These are phyloP conservation scores for Thripadectes ignobilis DNA, from an alignment of 2,797 vertebrate species.

Conservation along the genomic window DNA sequence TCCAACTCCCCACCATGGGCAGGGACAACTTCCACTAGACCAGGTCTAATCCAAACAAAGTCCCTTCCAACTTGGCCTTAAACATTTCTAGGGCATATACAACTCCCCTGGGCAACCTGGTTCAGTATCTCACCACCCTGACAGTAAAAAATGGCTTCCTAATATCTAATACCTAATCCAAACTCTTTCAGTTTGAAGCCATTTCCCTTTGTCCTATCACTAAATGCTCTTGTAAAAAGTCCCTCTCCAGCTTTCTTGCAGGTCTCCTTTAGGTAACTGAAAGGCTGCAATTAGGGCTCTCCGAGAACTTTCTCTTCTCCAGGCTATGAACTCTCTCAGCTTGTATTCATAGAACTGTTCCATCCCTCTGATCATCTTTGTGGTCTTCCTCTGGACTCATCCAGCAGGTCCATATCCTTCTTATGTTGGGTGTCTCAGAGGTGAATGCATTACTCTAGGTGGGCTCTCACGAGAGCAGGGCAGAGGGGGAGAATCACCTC, in stretches of 20 bases:
- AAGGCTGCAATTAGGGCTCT: neutral
- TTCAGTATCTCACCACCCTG: neutral
- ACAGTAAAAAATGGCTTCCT: neutral
- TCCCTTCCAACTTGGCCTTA: neutral
- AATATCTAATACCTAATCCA: neutral
- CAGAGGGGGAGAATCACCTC: neutral
- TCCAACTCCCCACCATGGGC: neutral
- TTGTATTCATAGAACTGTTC: neutral
- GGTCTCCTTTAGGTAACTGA: neutral
- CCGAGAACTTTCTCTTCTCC: neutral
- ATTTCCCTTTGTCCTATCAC: neutral
- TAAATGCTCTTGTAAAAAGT: neutral
- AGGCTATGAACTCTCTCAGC: neutral
- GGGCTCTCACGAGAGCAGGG: neutral
- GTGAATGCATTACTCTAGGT: accelerated
- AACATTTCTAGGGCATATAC: neutral
- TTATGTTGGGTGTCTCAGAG: neutral
- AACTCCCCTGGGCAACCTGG: neutral
- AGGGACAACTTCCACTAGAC: neutral
- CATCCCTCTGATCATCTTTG: neutral
- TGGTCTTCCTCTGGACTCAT: neutral
- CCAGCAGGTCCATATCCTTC: neutral
- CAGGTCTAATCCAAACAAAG: neutral
- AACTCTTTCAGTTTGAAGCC: neutral
- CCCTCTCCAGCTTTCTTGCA: neutral